Evolutionary conservation across 2,113 vertebrate genomes (phyloP).

Genomic region (Cyphomyrus discorhynchus): DNA sequence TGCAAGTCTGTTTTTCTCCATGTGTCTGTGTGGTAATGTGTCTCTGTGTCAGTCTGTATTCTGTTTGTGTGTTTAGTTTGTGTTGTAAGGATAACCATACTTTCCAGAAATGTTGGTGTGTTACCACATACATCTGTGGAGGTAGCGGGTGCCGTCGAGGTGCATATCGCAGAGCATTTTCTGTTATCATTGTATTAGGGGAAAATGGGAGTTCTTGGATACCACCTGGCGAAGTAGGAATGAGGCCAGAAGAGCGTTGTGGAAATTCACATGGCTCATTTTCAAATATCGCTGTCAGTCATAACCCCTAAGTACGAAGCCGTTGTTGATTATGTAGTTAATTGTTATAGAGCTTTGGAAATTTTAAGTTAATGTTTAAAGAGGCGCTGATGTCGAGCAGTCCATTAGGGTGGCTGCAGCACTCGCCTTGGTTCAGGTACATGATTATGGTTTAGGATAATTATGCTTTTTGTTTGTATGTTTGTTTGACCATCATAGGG

Average conservation of each 20-base stretch:
- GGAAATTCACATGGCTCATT: not conserved
- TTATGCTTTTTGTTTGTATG: not conserved
- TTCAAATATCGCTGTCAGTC: not conserved
- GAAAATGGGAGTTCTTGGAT: not conserved
- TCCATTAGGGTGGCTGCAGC: not conserved
- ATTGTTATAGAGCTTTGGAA: not conserved
- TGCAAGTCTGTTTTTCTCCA: not conserved
- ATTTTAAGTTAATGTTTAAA: not conserved
- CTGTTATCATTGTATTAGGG: not conserved
- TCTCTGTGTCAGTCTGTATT: not conserved
- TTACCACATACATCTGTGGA: not conserved
- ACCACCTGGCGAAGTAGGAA: not conserved
- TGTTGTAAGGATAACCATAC: not conserved
- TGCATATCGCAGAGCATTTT: not conserved
- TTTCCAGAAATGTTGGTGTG: not conserved
- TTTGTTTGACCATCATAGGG: not conserved
- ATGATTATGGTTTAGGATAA: not conserved
- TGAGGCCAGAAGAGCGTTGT: not conserved
- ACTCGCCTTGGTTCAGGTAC: not conserved
- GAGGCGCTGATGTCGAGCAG: not conserved
- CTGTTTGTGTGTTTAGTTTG: not conserved
- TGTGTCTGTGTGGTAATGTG: not conserved
- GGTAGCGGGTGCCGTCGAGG: not conserved
- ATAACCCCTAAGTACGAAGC: not conserved
- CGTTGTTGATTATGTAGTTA: not conserved